Conservation (phyloP, 2,113 vertebrate species). For the Daubentonia madagascariensis region DNA sequence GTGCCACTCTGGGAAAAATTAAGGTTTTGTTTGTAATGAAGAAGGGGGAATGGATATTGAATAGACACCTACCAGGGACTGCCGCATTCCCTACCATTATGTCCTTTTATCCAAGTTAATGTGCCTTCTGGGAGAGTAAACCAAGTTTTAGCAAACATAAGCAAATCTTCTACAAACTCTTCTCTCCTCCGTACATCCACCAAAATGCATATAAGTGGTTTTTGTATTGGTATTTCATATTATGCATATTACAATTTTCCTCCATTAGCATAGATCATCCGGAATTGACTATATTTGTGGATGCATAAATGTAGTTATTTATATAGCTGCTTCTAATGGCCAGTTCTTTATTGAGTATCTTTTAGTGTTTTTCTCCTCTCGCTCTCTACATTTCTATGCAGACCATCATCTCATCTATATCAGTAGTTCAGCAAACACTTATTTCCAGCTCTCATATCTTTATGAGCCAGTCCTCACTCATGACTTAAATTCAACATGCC, state of each 20-base stretch:
- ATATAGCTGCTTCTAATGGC: neutral
- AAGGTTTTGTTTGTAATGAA: neutral
- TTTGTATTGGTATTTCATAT: neutral
- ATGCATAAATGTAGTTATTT: neutral
- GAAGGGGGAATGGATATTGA: neutral
- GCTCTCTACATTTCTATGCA: neutral
- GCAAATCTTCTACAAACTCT: neutral
- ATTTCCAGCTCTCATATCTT: neutral
- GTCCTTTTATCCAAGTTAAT: neutral
- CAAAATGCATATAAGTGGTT: neutral
- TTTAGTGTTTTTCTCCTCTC: neutral
- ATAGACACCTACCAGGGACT: neutral
- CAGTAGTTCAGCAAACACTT: neutral
- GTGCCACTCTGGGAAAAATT: neutral
- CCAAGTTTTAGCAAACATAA: neutral
- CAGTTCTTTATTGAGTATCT: neutral
- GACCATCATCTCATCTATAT: neutral
- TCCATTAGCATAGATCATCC: neutral
- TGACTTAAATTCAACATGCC: neutral
- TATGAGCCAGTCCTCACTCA: neutral
- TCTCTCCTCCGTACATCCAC: neutral
- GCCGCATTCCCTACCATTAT: neutral
- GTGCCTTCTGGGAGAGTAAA: neutral
- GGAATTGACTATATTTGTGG: neutral
- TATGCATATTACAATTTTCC: neutral